These are phyloP conservation scores for Atherinomorus stipes DNA, from an alignment of 2,113 vertebrate genomes.

Conservation along the genomic window DNA sequence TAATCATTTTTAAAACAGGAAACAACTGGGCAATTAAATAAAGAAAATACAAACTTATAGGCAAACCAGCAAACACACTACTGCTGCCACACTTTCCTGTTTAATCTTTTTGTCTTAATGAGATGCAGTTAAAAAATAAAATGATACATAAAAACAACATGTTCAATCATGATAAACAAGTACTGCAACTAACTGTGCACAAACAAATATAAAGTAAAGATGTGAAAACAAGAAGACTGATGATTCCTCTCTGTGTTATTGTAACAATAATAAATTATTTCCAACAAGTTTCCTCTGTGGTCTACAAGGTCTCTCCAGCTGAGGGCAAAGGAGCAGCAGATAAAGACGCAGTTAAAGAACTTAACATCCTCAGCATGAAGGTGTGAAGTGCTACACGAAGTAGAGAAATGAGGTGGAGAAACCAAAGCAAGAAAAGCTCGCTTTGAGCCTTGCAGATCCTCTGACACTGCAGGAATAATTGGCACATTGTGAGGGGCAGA, in stretches of 20 bases:
- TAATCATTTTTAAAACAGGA: neutral
- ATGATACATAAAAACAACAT: no score
- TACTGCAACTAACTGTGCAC: no score
- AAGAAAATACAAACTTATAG: neutral
- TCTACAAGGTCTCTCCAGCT: slow-evolving; percentile 18
- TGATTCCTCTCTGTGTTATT: no score
- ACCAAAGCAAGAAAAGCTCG: slow-evolving; percentile 37
- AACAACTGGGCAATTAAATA: neutral
- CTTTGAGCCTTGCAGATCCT: slow-evolving; percentile 43
- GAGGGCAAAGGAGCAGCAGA: slow-evolving; percentile 11
- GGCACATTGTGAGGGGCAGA: slow-evolving; percentile 62
- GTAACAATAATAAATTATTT: neutral
- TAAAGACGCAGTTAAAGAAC: neutral
- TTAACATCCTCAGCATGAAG: slow-evolving; percentile 17
- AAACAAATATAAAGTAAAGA: no score
- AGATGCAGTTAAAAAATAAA: no score
- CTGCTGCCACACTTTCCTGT: no score
- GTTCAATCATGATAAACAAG: no score
- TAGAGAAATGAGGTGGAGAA: slow-evolving; percentile 24
- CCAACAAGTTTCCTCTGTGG: neutral
- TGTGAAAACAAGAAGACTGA: no score
- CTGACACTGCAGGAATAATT: slow-evolving; percentile 69
- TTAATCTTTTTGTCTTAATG: no score
- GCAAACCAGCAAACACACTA: no score
- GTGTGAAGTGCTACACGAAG: slow-evolving; percentile 37